phyloP scores from a whole-genome alignment of 23 tunicate species.

The Trididemnum clinides region DNA sequence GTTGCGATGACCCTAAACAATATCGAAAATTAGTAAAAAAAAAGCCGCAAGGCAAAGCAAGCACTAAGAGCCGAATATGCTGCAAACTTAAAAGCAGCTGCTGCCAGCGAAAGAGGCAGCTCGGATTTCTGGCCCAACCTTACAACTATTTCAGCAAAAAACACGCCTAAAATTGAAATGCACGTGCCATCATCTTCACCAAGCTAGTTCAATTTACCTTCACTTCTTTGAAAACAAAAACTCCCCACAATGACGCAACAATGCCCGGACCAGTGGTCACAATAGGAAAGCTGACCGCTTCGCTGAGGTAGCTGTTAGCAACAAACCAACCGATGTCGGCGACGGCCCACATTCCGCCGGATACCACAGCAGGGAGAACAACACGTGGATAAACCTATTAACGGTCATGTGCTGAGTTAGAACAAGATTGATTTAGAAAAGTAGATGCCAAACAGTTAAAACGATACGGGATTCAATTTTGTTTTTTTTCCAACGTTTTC shows the following conservation, averaged over 20 bases:
- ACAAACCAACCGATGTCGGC: slow-evolving; percentile 95
- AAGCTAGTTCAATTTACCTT: slow-evolving; percentile 56
- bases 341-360: slow-evolving; percentile 94
- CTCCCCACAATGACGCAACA: slow-evolving; percentile 92
- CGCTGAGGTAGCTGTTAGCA: slow-evolving; percentile 76
- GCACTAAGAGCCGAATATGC: background rate
- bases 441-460: no score
- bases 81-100: no score
- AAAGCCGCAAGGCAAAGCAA: background rate
- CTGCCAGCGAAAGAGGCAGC: no score
- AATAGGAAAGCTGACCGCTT: slow-evolving; percentile 95
- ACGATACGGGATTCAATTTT: no score
- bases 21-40: background rate
- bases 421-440: no score
- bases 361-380: slow-evolving; percentile 76
- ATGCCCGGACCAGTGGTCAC: slow-evolving; percentile 94
- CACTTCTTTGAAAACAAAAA: slow-evolving; percentile 80
- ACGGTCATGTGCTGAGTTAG: no score
- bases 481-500: no score
- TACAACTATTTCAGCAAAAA: no score
- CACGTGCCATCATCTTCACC: background rate
- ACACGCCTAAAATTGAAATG: no score
- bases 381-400: slow-evolving; percentile 76
- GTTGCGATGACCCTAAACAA: slow-evolving; percentile 68
- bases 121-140: no score